Percentiles rank a stretch among this genome's conserved stretches.
Evolutionary conservation across 2,113 vertebrate genomes (phyloP).

Genomic region (Ifrita kowaldi): DNA sequence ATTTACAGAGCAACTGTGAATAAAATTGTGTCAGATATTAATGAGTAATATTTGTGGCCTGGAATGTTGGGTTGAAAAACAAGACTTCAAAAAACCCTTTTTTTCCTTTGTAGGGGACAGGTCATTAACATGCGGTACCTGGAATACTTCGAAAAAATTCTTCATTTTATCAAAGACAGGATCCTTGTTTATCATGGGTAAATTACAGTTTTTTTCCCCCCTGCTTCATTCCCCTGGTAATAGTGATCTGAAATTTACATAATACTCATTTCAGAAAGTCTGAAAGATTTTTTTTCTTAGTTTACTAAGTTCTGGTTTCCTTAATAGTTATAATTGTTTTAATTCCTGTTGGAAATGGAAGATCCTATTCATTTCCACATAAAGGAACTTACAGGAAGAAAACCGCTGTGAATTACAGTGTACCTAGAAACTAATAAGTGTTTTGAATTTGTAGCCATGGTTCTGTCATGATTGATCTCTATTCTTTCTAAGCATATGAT

Average conservation of each 20-base stretch:
- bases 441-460: not conserved
- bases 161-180: conserved; percentile 96
- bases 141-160: conserved; percentile 95
- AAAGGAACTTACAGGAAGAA: not conserved
- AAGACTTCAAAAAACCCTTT: not conserved
- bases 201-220: not conserved
- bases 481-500: not conserved
- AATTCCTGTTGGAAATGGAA: not conserved
- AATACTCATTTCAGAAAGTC: not conserved
- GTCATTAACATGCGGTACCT: conserved; percentile 95
- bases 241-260: not conserved
- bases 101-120: conserved; percentile 82
- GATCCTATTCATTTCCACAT: not conserved
- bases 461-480: not conserved
- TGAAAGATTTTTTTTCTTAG: not conserved
- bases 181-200: conserved; percentile 97
- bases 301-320: not conserved
- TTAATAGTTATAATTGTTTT: not conserved
- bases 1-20: not conserved
- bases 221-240: not conserved
- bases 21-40: not conserved
- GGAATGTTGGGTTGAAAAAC: not conserved
- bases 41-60: not conserved
- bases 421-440: not conserved
- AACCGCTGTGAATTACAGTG: not conserved